A percentile compares a stretch with the other conserved stretches of the same genome.
Conservation (phyloP, 2,888 invertebrate species). For the Hypena proboscidalis region DNA sequence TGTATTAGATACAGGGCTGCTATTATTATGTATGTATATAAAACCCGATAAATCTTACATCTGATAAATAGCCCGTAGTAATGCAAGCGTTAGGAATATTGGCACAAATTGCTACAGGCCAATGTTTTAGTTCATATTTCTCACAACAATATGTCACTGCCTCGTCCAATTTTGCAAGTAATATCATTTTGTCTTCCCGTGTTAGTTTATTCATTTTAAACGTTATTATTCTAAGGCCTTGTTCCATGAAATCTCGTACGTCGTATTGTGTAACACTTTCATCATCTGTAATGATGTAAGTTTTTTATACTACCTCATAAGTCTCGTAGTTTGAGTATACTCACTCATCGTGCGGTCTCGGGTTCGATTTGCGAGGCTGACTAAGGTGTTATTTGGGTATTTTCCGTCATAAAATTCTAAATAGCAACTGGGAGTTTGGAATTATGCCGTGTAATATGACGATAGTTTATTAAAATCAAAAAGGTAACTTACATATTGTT, state of each 20-base stretch:
- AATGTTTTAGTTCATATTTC: constrained; percentile 50
- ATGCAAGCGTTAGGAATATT: constrained; percentile 59
- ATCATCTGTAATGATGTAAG: constrained; percentile 35
- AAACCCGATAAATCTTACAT: too few relatives aligned
- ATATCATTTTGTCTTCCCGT: constrained; percentile 37
- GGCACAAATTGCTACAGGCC: constrained; percentile 57
- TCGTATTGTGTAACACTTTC: constrained; percentile 45
- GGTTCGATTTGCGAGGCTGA: too few relatives aligned
- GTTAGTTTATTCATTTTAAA: constrained; percentile 51
- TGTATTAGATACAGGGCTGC: too few relatives aligned
- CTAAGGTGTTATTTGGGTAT: too few relatives aligned
- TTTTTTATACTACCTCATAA: too few relatives aligned
- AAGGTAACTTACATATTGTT: constrained; percentile 48
- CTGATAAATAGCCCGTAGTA: constrained; percentile 49
- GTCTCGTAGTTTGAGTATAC: too few relatives aligned
- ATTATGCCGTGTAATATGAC: too few relatives aligned
- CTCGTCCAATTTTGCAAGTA: constrained; percentile 35
- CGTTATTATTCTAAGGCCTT: constrained; percentile 48
- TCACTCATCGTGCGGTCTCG: too few relatives aligned
- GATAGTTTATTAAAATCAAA: too few relatives aligned
- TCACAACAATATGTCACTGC: constrained; percentile 47
- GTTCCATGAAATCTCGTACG: constrained; percentile 50
- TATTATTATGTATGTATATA: too few relatives aligned
- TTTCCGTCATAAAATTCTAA: too few relatives aligned
- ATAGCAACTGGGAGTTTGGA: too few relatives aligned